Base-by-base conservation (phyloP, 2,797 vertebrate genomes). In the Hoplostethus atlanticus region DNA sequence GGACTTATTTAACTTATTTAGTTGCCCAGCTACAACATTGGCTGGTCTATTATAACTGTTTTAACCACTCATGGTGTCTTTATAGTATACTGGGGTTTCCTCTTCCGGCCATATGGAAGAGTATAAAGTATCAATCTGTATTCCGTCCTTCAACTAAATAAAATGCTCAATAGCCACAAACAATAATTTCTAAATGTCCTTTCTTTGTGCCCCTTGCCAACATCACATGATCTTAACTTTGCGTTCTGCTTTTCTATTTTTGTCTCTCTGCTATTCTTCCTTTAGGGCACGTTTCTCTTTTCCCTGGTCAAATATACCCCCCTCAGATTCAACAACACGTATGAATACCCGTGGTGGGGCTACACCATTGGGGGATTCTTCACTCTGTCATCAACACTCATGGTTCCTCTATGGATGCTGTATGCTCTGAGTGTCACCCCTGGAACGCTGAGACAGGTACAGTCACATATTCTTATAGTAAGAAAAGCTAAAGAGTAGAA, bases 341-440 rank as follows among this genome's bases (percentile, higher is more conserved):
- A 96, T 68, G 94, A 95, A 60, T 96, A 95, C 68, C 95, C 94
- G n/a, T 96, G 94, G 94, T 96, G 95, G 95, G 95, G 94, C 51
- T 95, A 95, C 7, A 42, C 81, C 6, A 88, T 96, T 1, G 95
- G 94, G 57, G 93, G 91, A 13, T 89, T 93, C 55, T 90, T 96
- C 10, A 94, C 93, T 16, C 93, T 95, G 12, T 96, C 94, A 10
- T 94, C 94, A n/a, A 95, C 94, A 3, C 83, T 96, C 9, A 6
- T 94, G 68, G 83, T 94, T 65, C 95, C 94, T 57, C 48, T 94
- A 28, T 95, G 93, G 94, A 95, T 95, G 92, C 6, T 94, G 40
- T 93, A 94, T 48, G 81, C 79, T 46, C 53, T 95, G n/a, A 77
- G 64, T n/a, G 66, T 76, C 71, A 94, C 93, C 56, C 90, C 94